A percentile compares a stretch with the other conserved stretches of the same genome.
phyloP scores from a whole-genome alignment of 2,797 vertebrate genomes.

The Varecia variegata region DNA sequence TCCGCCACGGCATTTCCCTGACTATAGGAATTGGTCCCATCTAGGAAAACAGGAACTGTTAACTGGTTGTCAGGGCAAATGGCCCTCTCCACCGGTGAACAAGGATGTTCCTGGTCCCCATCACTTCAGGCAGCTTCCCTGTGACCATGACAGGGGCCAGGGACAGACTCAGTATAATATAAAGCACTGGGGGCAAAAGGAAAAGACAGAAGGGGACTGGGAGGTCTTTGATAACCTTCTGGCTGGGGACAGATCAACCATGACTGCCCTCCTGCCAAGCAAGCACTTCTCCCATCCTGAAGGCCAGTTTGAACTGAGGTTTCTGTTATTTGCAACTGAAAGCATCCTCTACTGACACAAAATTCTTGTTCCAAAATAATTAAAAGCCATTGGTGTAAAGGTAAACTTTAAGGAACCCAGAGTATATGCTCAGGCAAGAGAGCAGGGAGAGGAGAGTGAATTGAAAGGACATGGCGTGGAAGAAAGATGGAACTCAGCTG shows the following conservation, averaged over 20 bases:
- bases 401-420: background rate
- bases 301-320: background rate
- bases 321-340: background rate
- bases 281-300: background rate
- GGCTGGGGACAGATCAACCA: background rate
- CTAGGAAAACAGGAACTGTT: background rate
- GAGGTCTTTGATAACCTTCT: background rate
- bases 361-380: background rate
- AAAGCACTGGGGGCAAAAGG: background rate
- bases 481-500: background rate
- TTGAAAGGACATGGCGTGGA: background rate
- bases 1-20: background rate
- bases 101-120: background rate
- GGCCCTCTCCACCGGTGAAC: background rate
- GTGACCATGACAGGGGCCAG: background rate
- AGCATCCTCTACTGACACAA: background rate
- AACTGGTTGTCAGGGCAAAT: background rate
- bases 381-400: background rate
- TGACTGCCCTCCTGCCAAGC: background rate
- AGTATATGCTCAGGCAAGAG: too few species aligned
- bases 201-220: background rate
- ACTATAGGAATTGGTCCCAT: background rate
- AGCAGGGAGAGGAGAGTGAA: background rate
- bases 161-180: too few species aligned
- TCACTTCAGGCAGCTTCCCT: background rate